Percentiles rank a stretch among this genome's conserved stretches.
Evolutionary conservation across 2,113 vertebrate species (phyloP).

Genomic region (Platichthys flesus): DNA sequence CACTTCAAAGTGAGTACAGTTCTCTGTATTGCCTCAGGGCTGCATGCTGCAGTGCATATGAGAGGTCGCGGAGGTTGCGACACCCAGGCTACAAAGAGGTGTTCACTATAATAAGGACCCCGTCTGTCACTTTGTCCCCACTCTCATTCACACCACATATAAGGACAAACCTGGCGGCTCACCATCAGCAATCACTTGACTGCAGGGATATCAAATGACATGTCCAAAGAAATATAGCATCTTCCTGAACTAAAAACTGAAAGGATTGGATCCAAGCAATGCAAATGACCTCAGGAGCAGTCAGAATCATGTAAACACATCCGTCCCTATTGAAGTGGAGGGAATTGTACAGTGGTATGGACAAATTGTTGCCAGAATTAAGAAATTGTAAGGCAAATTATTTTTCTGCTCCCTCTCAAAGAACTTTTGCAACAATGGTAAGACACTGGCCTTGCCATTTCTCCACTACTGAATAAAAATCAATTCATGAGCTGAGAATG

Average conservation of each 20-base stretch:
- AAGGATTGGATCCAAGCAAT: slow-evolving; percentile 30
- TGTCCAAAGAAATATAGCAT: slow-evolving; percentile 49
- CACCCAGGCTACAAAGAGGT: slow-evolving; percentile 20
- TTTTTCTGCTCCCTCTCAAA: slow-evolving; percentile 52
- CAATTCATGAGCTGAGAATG: slow-evolving; percentile 55
- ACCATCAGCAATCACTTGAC: slow-evolving; percentile 31
- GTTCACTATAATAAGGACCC: slow-evolving; percentile 30
- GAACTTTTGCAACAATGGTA: slow-evolving; percentile 55
- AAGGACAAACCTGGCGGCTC: slow-evolving; percentile 38
- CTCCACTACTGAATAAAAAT: slow-evolving; percentile 62
- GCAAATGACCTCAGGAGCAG: slow-evolving; percentile 55
- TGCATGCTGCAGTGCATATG: neutral
- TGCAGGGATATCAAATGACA: slow-evolving; percentile 45
- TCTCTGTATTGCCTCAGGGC: slow-evolving; percentile 27
- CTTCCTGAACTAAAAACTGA: slow-evolving; percentile 41
- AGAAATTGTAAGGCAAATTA: slow-evolving; percentile 48
- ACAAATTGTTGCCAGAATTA: slow-evolving; percentile 53
- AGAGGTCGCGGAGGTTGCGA: slow-evolving; percentile 46
- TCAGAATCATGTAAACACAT: slow-evolving; percentile 38
- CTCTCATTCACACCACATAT: slow-evolving; percentile 49
- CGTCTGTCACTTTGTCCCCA: slow-evolving; percentile 1
- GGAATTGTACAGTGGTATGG: slow-evolving; percentile 16
- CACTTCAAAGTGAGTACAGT: neutral
- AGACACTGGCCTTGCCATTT: slow-evolving; percentile 66
- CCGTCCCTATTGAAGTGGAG: slow-evolving; percentile 31